These are phyloP conservation scores for Pseudotriccus pelzelni DNA, from an alignment of 2,797 vertebrate species.

Conservation along the genomic window DNA sequence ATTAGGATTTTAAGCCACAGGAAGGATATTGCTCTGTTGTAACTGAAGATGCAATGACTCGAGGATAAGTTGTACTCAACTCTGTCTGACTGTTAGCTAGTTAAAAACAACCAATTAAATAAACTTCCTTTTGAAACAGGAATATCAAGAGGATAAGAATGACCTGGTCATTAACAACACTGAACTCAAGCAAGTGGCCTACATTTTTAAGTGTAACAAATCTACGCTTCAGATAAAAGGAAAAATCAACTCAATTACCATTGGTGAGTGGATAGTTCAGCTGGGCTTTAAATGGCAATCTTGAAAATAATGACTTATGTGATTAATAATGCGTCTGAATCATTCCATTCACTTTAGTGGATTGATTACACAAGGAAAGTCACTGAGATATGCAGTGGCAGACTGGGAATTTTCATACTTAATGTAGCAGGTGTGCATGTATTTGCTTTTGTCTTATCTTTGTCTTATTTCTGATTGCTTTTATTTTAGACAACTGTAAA, in stretches of 20 bases:
- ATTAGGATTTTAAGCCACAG: slow-evolving; percentile 16
- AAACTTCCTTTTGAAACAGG: slow-evolving; percentile 77
- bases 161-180: slow-evolving; percentile 91
- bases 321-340: slow-evolving; percentile 1
- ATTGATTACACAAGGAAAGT: neutral
- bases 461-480: neutral
- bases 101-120: slow-evolving; percentile 38
- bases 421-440: neutral
- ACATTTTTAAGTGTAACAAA: slow-evolving; percentile 90
- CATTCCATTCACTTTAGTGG: neutral
- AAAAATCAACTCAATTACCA: slow-evolving; percentile 96
- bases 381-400: neutral
- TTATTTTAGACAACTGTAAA: slow-evolving; percentile 91
- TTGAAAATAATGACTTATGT: neutral
- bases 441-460: neutral
- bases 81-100: slow-evolving; percentile 8
- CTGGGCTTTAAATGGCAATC: neutral
- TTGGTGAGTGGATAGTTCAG: slow-evolving; percentile 78
- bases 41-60: slow-evolving; percentile 16
- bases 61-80: neutral
- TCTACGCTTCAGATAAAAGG: slow-evolving; percentile 93
- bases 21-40: slow-evolving; percentile 4
- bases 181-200: slow-evolving; percentile 94
- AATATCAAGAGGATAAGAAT: slow-evolving; percentile 90
- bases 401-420: neutral